Evolutionary conservation across 2,888 invertebrate species (phyloP).

Genomic region (Theodoxus fluviatilis): DNA sequence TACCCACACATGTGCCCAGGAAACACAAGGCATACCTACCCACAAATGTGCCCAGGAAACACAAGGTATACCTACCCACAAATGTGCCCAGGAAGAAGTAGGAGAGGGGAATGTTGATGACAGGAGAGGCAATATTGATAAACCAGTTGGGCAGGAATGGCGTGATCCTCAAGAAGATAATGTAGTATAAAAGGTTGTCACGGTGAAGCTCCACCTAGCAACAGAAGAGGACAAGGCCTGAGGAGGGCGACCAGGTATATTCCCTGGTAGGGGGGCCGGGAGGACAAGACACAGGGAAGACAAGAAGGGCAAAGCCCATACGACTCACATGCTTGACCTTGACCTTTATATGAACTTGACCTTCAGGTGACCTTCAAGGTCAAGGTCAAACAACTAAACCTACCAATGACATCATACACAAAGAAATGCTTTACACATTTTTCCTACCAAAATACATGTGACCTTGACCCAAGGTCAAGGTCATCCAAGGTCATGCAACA

Average conservation of each 20-base stretch:
- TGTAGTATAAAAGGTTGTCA: constrained; percentile 91
- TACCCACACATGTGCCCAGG: too few relatives aligned
- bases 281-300: too few relatives aligned
- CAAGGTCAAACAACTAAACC: too few relatives aligned
- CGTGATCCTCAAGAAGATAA: constrained; percentile 94
- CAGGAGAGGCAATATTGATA: constrained; percentile 94
- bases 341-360: too few relatives aligned
- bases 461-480: too few relatives aligned
- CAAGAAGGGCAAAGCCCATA: too few relatives aligned
- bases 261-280: not conserved
- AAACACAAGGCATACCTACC: constrained; percentile 71
- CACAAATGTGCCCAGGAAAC: constrained; percentile 94
- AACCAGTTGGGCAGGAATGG: constrained; percentile 99
- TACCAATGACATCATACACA: too few relatives aligned
- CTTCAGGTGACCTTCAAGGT: too few relatives aligned
- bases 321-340: too few relatives aligned
- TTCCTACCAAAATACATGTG: too few relatives aligned
- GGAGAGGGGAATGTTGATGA: constrained; percentile 90
- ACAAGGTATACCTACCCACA: constrained; percentile 72
- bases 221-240: not conserved
- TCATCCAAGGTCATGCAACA: too few relatives aligned
- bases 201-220: constrained; percentile 74
- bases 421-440: too few relatives aligned
- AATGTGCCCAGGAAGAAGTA: constrained; percentile 97
- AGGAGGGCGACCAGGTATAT: not conserved